Evolutionary conservation across 2,888 invertebrate species (phyloP).

Genomic region (Microplitis deprimator): DNA sequence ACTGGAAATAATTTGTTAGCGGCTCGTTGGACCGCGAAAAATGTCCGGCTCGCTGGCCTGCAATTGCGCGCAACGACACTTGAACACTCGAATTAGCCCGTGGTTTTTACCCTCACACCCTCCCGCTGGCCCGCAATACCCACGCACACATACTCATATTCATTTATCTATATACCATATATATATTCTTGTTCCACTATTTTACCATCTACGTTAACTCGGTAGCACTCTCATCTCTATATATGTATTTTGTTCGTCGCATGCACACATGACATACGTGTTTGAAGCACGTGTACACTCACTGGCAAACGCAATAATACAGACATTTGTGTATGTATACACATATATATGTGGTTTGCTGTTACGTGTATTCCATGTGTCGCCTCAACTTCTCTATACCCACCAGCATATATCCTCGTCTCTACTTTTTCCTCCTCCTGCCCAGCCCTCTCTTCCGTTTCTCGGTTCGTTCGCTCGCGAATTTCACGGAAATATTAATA

Average conservation of each 20-base stretch:
- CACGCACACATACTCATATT: not conserved
- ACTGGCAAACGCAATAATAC: not conserved
- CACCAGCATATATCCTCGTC: slow-evolving; percentile 5
- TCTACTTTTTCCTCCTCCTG: slow-evolving; percentile 6
- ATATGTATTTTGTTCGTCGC: not conserved
- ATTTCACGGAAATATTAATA: slow-evolving; percentile 39
- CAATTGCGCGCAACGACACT: slow-evolving; percentile 53
- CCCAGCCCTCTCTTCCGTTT: slow-evolving; percentile 11
- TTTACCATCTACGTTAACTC: slow-evolving; percentile 15
- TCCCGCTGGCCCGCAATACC: slow-evolving; percentile 11
- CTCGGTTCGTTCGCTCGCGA: slow-evolving; percentile 25
- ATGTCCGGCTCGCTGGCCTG: slow-evolving; percentile 58
- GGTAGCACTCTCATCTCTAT: slow-evolving; percentile 17
- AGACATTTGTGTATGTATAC: not conserved
- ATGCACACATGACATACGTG: not conserved
- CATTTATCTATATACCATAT: not conserved
- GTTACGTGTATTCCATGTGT: slow-evolving; percentile 12
- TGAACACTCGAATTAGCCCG: slow-evolving; percentile 53
- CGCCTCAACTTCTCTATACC: slow-evolving; percentile 1
- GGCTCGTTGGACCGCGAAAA: slow-evolving; percentile 63
- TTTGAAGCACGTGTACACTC: not conserved
- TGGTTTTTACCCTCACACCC: slow-evolving; percentile 29
- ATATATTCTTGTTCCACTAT: slow-evolving; percentile 14
- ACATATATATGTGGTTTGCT: not conserved
- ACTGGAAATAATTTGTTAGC: slow-evolving; percentile 63